Evolutionary conservation across 2,113 vertebrate species (phyloP).

Genomic region (Drymodes brunneopygia): DNA sequence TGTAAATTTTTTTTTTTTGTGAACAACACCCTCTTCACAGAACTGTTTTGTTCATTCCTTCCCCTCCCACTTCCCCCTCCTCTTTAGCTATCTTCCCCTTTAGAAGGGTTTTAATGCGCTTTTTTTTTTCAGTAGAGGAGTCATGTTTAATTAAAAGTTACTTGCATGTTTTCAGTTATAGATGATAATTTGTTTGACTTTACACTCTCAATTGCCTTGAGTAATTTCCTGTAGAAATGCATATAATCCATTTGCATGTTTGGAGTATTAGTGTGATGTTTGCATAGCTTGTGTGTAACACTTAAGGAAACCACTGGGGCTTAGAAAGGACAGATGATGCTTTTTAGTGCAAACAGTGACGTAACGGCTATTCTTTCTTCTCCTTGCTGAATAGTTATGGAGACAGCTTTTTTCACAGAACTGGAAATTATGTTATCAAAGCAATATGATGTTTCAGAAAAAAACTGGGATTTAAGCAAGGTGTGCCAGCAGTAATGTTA

Average conservation of each 20-base stretch:
- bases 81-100: neutral
- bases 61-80: neutral
- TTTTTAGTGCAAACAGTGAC: neutral
- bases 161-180: constrained; percentile 53
- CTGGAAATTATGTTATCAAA: neutral
- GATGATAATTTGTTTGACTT: constrained; percentile 70
- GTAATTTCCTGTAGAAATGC: constrained; percentile 56
- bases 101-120: neutral
- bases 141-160: constrained; percentile 67
- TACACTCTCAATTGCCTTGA: constrained; percentile 61
- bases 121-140: constrained; percentile 43
- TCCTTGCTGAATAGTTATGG: neutral
- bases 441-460: neutral
- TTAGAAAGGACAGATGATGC: neutral
- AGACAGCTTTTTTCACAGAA: constrained; percentile 11
- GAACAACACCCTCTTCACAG: neutral
- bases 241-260: constrained; percentile 52
- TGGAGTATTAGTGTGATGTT: constrained; percentile 39
- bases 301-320: constrained; percentile 21
- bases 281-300: constrained; percentile 23
- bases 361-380: neutral
- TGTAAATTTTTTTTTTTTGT: neutral
- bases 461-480: neutral
- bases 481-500: neutral
- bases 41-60: neutral